Evolutionary conservation across 2,113 vertebrate genomes (phyloP).

Genomic region (Sylvietta virens): DNA sequence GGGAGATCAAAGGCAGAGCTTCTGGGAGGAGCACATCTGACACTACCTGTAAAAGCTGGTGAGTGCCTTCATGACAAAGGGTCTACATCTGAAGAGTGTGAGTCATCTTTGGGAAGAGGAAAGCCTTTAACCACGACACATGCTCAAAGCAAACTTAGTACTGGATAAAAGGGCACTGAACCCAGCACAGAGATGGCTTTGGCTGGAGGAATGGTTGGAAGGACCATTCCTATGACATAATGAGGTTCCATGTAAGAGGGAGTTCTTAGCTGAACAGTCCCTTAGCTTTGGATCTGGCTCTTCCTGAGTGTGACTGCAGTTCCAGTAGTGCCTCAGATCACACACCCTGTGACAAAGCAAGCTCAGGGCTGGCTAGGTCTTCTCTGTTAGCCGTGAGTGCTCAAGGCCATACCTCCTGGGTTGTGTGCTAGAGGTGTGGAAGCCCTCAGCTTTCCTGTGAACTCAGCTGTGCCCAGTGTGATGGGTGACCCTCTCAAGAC

Average conservation of each 20-base stretch:
- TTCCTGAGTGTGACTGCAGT: not conserved
- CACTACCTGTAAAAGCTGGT: not conserved
- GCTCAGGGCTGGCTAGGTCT: not conserved
- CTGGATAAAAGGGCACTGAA: not conserved
- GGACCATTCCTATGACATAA: not conserved
- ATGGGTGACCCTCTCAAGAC: not conserved
- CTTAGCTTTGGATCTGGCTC: not conserved
- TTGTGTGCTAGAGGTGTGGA: not conserved
- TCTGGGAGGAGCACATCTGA: not conserved
- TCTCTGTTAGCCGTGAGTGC: not conserved
- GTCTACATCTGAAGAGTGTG: not conserved
- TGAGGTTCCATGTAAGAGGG: not conserved
- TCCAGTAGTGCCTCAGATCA: not conserved
- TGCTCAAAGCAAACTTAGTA: not conserved
- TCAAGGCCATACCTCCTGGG: not conserved
- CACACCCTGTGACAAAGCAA: not conserved
- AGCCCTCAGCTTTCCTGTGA: not conserved
- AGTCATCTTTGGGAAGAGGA: not conserved
- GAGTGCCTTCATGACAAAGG: not conserved
- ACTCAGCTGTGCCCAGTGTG: not conserved
- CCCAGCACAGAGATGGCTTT: not conserved
- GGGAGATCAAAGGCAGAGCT: not conserved
- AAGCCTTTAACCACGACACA: not conserved
- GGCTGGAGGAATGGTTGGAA: not conserved
- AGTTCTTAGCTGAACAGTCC: not conserved